These are phyloP conservation scores for Caenorhabditis becei DNA, from an alignment of 2,888 invertebrate species.

Conservation along the genomic window DNA sequence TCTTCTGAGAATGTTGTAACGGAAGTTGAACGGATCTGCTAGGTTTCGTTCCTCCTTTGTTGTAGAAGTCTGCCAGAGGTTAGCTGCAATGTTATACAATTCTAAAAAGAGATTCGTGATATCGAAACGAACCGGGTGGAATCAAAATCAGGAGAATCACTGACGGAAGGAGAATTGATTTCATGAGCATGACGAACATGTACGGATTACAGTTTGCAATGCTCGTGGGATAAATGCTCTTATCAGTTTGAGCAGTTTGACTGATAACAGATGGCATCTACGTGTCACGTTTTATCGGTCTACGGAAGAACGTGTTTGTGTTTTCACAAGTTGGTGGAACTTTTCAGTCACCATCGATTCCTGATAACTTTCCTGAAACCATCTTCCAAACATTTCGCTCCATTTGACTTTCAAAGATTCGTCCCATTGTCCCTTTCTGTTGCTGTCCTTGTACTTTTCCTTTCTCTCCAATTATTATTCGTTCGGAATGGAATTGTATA, in stretches of 20 bases:
- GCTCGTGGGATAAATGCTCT: too few species aligned
- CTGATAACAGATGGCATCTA: too few species aligned
- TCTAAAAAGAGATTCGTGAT: too few species aligned
- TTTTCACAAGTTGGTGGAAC: too few species aligned
- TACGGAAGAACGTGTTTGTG: too few species aligned
- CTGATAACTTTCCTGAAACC: too few species aligned
- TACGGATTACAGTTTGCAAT: too few species aligned
- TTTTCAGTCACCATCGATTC: too few species aligned
- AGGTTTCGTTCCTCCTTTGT: background rate
- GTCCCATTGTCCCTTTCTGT: background rate
- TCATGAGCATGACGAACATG: background rate
- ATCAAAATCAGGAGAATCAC: background rate
- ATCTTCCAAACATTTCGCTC: too few species aligned
- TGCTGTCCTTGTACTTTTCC: background rate
- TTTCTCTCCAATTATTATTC: slow-evolving; percentile 11
- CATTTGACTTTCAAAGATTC: background rate
- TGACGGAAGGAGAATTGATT: background rate
- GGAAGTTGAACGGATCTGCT: background rate
- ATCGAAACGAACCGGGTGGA: background rate
- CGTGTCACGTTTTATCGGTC: too few species aligned
- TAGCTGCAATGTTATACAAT: background rate
- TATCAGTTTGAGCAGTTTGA: too few species aligned
- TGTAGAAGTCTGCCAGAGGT: too few species aligned
- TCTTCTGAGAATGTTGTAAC: background rate
- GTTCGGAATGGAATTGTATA: slow-evolving; percentile 6